Evolutionary conservation across 2,888 invertebrate genomes (phyloP).

Genomic region (Tipula helvola): DNA sequence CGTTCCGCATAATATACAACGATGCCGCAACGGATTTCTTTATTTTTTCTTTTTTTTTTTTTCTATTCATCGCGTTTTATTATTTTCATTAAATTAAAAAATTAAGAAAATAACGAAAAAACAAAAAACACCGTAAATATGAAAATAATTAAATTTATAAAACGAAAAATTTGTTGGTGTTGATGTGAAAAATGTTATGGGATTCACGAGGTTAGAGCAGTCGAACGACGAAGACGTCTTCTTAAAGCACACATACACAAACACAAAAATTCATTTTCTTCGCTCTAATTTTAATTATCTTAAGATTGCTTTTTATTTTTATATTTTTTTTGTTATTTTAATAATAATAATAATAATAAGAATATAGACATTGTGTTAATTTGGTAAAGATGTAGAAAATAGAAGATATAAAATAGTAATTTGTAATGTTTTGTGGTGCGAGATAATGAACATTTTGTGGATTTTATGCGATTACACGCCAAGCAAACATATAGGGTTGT

Average conservation of each 20-base stretch:
- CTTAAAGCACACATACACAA: not conserved
- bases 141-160: not conserved
- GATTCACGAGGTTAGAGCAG: not conserved
- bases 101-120: not conserved
- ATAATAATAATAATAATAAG: not conserved
- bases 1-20: not conserved
- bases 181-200: not conserved
- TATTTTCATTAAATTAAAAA: conserved; percentile 4
- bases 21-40: not conserved
- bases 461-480: not conserved
- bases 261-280: not conserved
- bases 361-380: conserved; percentile 4
- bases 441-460: not conserved
- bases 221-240: not conserved
- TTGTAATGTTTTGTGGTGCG: conserved; percentile 4
- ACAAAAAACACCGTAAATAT: not conserved
- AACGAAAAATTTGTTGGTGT: not conserved
- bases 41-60: not conserved
- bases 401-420: not conserved
- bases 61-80: not conserved
- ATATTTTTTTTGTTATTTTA: not conserved
- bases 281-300: conserved; percentile 4
- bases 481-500: not conserved
- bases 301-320: not conserved
- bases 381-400: not conserved